Evolutionary conservation across 2,888 invertebrate species (phyloP), one percentile per base, ranked within the genome.

Genomic region (Salticus scenicus): DNA sequence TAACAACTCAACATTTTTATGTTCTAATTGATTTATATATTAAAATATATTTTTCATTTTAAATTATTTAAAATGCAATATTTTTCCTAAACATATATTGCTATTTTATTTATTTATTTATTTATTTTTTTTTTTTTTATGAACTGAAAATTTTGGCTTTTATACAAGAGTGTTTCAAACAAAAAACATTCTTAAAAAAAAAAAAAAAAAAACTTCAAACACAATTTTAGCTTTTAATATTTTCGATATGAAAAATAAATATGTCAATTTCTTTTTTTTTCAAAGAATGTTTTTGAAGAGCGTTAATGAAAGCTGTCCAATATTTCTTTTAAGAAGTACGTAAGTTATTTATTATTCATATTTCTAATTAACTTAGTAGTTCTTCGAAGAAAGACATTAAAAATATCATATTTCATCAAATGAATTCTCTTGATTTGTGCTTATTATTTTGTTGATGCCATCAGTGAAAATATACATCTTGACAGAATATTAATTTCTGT

Each of bases 401-500:
- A 57, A 57, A 24, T 57, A 24, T 24, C 24, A 24, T 12, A 24
- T 57, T 57, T 57, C 24, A 57, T 57, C 24, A 24, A 24, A n/a
- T 8, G 5, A 57, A 17, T 17, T 24, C 24, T 2, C 24, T 7
- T 24, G 57, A 24, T 57, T 57, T 24, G 2, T 24, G 57, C 17
- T 17, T 17, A 4, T 24, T 57, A 17, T 57, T 24, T 57, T 24
- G 20, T 57, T 8, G 1, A 57, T 7, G 4, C 24, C 24, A 5
- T 24, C 57, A 57, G 24, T 24, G 24, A 17, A 24, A 57, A 57
- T 12, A 24, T 5, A 47, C 14, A 57, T 7, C 24, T n/a, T 24
- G 57, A 57, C 57, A 57, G 2, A 57, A 57, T 57, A 57, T 57
- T 20, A 57, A 57, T 5, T 57, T 57, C 24, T 57, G 57, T 57